These are phyloP conservation scores for Encarsia formosa DNA, from an alignment of 2,888 invertebrate species.

Conservation along the genomic window DNA sequence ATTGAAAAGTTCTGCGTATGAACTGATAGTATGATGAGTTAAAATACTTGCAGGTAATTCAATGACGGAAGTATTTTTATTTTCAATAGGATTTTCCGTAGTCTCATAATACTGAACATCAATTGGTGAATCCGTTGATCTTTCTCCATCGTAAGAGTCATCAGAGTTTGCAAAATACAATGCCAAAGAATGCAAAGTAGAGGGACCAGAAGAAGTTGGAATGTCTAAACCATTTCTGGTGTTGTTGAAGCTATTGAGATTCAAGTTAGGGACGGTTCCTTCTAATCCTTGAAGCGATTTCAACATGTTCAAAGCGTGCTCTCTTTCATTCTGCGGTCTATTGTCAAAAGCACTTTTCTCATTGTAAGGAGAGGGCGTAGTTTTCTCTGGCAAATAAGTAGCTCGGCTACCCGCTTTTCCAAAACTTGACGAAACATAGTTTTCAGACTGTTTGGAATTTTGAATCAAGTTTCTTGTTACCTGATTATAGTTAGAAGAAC, in stretches of 20 bases:
- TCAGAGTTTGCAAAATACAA: slow-evolving; percentile 74
- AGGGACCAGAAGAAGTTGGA: slow-evolving; percentile 72
- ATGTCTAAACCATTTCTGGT: slow-evolving; percentile 63
- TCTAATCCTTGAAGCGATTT: slow-evolving; percentile 64
- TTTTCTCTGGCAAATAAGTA: slow-evolving; percentile 39
- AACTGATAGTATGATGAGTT: slow-evolving; percentile 65
- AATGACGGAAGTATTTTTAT: slow-evolving; percentile 38
- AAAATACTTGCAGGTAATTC: slow-evolving; percentile 60
- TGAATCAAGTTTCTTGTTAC: slow-evolving; percentile 29
- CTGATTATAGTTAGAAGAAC: slow-evolving; percentile 26
- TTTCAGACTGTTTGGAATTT: slow-evolving; percentile 27
- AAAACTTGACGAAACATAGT: slow-evolving; percentile 27
- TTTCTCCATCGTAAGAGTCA: slow-evolving; percentile 44
- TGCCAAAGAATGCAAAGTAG: slow-evolving; percentile 73
- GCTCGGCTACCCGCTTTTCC: slow-evolving; percentile 31
- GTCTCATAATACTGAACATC: slow-evolving; percentile 24
- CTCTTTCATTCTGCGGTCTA: slow-evolving; percentile 54
- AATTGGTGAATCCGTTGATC: slow-evolving; percentile 36
- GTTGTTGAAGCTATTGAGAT: slow-evolving; percentile 43
- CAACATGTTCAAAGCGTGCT: slow-evolving; percentile 67
- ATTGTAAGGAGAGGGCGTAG: slow-evolving; percentile 30
- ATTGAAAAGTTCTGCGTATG: slow-evolving; percentile 56
- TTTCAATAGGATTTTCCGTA: slow-evolving; percentile 12
- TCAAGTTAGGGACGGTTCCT: slow-evolving; percentile 49
- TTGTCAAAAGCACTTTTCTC: slow-evolving; percentile 32